These are phyloP conservation scores for Lepidurus apus DNA, from an alignment of 1,140 invertebrate genomes.

Conservation along the genomic window DNA sequence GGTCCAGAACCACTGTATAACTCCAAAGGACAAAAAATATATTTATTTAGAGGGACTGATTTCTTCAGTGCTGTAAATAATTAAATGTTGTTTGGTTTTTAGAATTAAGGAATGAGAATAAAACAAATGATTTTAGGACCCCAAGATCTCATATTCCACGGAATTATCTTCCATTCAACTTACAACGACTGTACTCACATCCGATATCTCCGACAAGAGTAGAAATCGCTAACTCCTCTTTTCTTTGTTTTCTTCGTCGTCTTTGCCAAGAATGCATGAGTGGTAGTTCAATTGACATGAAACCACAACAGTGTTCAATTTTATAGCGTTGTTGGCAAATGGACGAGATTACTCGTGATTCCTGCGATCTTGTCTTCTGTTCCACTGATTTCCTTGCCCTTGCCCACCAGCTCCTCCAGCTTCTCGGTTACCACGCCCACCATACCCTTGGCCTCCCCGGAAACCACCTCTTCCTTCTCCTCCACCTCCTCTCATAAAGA, in stretches of 20 bases:
- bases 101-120: not conserved
- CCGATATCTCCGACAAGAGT: not conserved
- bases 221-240: not conserved
- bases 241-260: slow-evolving; percentile 17
- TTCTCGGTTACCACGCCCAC: slow-evolving; percentile 17
- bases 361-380: slow-evolving; percentile 17
- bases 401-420: not conserved
- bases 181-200: not conserved
- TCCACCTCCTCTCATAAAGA: not conserved
- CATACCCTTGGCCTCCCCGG: not conserved
- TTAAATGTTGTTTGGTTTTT: not conserved
- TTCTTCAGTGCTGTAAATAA: too few species aligned
- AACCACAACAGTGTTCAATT: not conserved
- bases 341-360: not conserved
- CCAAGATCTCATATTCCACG: slow-evolving; percentile 14
- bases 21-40: too few species aligned
- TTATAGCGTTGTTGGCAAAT: not conserved
- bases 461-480: not conserved
- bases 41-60: too few species aligned
- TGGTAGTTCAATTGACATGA: not conserved
- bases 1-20: too few species aligned
- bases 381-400: slow-evolving; percentile 13
- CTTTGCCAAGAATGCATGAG: not conserved
- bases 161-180: not conserved
- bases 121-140: not conserved